Evolutionary conservation across 1,140 invertebrate genomes (phyloP).

Genomic region (Hormaphis cornu): DNA sequence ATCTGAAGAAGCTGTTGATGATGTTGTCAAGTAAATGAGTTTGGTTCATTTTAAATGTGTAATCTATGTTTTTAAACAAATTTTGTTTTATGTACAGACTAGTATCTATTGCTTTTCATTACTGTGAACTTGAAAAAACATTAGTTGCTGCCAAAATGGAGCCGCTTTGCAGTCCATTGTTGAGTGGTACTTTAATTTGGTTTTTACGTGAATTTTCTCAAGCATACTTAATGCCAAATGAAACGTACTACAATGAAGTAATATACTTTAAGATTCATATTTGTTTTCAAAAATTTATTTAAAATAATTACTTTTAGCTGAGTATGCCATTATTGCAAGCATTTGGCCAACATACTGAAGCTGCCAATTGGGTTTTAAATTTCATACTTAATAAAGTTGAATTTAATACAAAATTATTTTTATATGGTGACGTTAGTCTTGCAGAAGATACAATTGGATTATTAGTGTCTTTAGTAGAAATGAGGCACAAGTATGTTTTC

Average conservation of each 20-base stretch:
- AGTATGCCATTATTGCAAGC: conserved; percentile 48
- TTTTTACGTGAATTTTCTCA: conserved; percentile 67
- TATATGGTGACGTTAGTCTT: conserved; percentile 51
- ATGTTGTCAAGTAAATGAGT: conserved; percentile 44
- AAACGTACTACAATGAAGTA: conserved; percentile 59
- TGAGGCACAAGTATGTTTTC: conserved; percentile 49
- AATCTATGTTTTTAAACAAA: background rate
- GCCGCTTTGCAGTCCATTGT: conserved; percentile 65
- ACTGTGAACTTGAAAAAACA: conserved; percentile 59
- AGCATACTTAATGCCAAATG: conserved; percentile 61
- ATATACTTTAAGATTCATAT: conserved; percentile 35
- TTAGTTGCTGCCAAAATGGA: conserved; percentile 53
- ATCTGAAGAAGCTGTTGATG: conserved; percentile 49
- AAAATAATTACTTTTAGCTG: conserved; percentile 41
- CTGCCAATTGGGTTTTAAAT: conserved; percentile 51
- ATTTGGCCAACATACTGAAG: conserved; percentile 54
- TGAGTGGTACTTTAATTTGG: conserved; percentile 69
- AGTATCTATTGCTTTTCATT: conserved; percentile 54
- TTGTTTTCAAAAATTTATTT: conserved; percentile 11
- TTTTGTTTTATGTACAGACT: conserved; percentile 44
- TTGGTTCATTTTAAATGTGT: conserved; percentile 33
- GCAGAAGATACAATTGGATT: conserved; percentile 52
- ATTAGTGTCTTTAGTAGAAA: conserved; percentile 49
- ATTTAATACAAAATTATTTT: conserved; percentile 46
- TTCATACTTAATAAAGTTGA: conserved; percentile 55